Evolutionary conservation across 2,113 vertebrate species (phyloP).

Genomic region (Speoplatyrhinus poulsoni): DNA sequence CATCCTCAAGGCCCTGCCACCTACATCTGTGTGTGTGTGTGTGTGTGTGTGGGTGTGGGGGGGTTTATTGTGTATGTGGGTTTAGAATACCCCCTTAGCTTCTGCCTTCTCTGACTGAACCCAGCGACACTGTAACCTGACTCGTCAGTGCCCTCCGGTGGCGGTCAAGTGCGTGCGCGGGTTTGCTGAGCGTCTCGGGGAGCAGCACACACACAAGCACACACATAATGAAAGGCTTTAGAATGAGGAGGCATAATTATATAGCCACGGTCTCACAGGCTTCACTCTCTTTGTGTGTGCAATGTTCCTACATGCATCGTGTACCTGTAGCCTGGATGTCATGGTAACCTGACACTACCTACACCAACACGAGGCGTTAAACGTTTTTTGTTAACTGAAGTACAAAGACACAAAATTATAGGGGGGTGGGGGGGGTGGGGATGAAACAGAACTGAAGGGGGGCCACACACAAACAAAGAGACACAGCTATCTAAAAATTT

Average conservation of each 20-base stretch:
- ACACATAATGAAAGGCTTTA: conserved; percentile 52
- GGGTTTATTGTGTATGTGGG: neutral
- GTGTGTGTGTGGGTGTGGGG: conserved; percentile 1
- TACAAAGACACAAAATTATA: too few relatives aligned
- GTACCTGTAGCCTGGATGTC: too few relatives aligned
- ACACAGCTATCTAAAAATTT: too few relatives aligned
- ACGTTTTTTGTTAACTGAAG: too few relatives aligned
- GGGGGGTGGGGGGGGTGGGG: too few relatives aligned
- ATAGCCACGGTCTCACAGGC: conserved; percentile 31
- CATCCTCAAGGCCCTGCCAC: conserved; percentile 28
- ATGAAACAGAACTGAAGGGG: too few relatives aligned
- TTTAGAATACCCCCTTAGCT: neutral
- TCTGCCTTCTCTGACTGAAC: conserved; percentile 1
- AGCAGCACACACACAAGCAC: too few relatives aligned
- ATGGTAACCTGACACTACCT: too few relatives aligned
- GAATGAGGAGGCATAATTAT: conserved; percentile 43
- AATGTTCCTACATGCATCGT: neutral
- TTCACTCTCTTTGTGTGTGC: conserved; percentile 33
- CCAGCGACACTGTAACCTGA: conserved; percentile 32
- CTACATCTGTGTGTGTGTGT: neutral
- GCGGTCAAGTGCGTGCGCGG: neutral
- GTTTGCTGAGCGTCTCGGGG: neutral
- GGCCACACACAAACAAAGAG: too few relatives aligned
- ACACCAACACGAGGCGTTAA: too few relatives aligned
- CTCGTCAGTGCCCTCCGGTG: conserved; percentile 16